A percentile compares a stretch with the other conserved stretches of the same genome.
phyloP scores from a whole-genome alignment of 2,113 vertebrate genomes.

The Ancistrus triradiatus region DNA sequence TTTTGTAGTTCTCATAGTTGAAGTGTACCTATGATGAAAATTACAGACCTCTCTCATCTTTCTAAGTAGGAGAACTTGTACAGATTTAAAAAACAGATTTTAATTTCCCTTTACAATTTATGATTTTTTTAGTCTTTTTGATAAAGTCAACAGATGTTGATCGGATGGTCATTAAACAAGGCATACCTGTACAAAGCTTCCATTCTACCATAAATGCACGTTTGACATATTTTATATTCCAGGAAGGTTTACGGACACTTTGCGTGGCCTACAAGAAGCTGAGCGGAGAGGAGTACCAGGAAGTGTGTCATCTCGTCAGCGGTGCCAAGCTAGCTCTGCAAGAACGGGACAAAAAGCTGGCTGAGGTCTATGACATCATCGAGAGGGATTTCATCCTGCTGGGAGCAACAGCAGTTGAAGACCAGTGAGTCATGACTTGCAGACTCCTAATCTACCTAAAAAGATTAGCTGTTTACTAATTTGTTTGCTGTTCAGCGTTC shows the following conservation, averaged over 20 bases:
- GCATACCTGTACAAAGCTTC: not conserved
- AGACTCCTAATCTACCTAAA: too few species aligned
- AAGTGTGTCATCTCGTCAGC: constrained; percentile 68
- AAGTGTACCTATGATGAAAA: too few species aligned
- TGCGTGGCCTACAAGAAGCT: constrained; percentile 90
- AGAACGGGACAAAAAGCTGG: constrained; percentile 85
- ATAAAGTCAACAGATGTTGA: too few species aligned
- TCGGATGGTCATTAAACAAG: too few species aligned
- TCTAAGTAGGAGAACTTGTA: too few species aligned
- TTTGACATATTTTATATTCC: not conserved
- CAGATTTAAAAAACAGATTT: too few species aligned
- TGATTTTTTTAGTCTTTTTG: too few species aligned
- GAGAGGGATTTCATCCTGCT: constrained; percentile 87
- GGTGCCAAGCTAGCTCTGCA: constrained; percentile 83
- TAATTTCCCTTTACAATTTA: too few species aligned
- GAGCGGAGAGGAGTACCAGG: constrained; percentile 69
- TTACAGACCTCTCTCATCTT: too few species aligned
- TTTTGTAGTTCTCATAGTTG: too few species aligned
- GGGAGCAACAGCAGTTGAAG: constrained; percentile 95
- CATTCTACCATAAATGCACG: not conserved
- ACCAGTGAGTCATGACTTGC: constrained; percentile 70
- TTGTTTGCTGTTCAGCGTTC: too few species aligned
- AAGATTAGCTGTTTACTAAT: too few species aligned
- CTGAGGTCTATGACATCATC: constrained; percentile 86
- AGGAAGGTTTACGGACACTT: constrained; percentile 91